Conservation (phyloP, 2,113 vertebrate species). For the Amphiprion percula region DNA sequence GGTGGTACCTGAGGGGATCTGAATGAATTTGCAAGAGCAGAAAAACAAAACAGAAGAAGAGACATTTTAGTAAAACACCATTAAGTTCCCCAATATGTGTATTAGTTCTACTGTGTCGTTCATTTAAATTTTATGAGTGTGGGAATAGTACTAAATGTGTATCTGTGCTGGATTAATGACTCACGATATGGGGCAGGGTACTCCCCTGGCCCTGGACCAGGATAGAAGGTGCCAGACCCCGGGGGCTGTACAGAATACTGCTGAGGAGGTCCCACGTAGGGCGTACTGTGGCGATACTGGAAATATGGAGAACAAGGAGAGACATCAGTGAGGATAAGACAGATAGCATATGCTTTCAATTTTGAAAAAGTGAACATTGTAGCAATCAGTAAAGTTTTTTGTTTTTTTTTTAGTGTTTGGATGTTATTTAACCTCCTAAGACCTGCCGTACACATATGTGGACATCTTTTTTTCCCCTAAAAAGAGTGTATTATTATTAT, state of each 20-base stretch:
- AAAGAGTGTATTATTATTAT: no score
- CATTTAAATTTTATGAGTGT: neutral
- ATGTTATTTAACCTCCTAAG: no score
- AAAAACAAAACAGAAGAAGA: constrained; percentile 33
- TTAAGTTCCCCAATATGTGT: neutral
- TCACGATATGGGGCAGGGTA: constrained; percentile 94
- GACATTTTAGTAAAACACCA: constrained; percentile 10
- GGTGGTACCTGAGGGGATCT: constrained; percentile 81
- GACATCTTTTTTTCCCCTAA: no score
- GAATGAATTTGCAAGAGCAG: constrained; percentile 11
- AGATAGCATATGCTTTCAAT: neutral
- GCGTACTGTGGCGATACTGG: constrained; percentile 94
- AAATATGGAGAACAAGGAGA: constrained; percentile 22
- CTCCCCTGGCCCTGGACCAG: constrained; percentile 95
- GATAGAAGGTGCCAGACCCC: constrained; percentile 93
- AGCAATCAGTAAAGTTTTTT: no score
- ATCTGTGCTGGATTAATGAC: constrained; percentile 57
- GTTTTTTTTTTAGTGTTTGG: no score
- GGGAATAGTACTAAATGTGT: neutral
- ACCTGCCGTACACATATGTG: no score
- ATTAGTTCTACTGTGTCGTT: constrained; percentile 8
- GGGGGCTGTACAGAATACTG: constrained; percentile 96
- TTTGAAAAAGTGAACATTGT: no score
- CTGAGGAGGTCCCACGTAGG: constrained; percentile 93
- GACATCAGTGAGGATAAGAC: neutral